These are phyloP conservation scores for Sebastes elongatus DNA, from an alignment of 2,797 vertebrate species.

Conservation along the genomic window DNA sequence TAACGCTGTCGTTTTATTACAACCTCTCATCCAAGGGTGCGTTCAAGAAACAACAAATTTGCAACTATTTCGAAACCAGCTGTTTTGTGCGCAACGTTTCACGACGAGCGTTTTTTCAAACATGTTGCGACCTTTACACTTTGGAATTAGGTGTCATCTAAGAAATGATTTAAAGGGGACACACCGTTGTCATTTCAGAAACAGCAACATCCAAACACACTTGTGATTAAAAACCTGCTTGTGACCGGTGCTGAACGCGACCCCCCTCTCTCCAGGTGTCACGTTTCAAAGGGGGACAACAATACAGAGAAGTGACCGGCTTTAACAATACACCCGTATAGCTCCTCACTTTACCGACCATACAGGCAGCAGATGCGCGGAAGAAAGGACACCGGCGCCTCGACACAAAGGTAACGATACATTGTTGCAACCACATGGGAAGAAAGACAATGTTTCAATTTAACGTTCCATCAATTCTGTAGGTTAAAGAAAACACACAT, in stretches of 20 bases:
- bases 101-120: neutral
- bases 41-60: slow-evolving; percentile 20
- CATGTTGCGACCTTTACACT: neutral
- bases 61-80: neutral
- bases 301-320: neutral
- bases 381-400: neutral
- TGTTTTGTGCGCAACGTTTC: neutral
- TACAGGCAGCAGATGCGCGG: neutral
- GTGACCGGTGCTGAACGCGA: neutral
- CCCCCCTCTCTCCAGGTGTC: neutral
- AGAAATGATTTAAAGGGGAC: no score
- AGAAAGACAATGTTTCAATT: neutral
- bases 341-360: no score
- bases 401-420: neutral
- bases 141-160: neutral
- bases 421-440: neutral
- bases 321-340: neutral
- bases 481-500: neutral
- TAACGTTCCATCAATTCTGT: neutral
- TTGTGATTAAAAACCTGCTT: neutral
- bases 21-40: neutral
- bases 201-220: neutral
- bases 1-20: neutral
- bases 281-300: slow-evolving; percentile 6
- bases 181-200: rapidly evolving